Evolutionary conservation across 92 coral and sea anemone species (phyloP), one percentile per base, ranked within the genome.

Genomic region (Porites evermanni): DNA sequence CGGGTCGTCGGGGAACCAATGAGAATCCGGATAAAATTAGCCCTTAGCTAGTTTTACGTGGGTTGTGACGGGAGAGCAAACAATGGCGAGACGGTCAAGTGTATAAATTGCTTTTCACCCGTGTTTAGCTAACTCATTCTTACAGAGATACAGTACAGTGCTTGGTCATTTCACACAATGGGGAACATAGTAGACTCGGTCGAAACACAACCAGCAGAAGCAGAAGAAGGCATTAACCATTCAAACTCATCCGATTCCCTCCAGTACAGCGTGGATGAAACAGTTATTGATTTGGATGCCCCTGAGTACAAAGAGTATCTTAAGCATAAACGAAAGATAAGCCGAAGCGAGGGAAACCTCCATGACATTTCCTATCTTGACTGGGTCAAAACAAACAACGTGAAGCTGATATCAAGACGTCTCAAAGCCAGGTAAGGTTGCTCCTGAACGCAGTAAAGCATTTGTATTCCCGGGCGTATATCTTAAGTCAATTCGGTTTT

Each of bases 261-360:
- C 17, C 64, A 73, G 19, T 53, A 12, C 53, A 18, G 20, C 17
- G 87, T 63, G 21, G 53, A 26, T 51, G 79, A 65, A 18, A 16
- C 50, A 17, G 26, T 83, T 51, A 83, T 83, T n/a, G 87, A 83
- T 74, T 72, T 83, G 38, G 87, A 83, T 23, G 87, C 87, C 9
- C 87, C 87, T 13, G 87, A 83, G 14, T 83, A 83, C 53, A 61
- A 13, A 9, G 87, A 83, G 65, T 83, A 83, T n/a, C 79, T 83
- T 60, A 61, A 63, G 17, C 72, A 50, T 24, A 83, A 74, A 53
- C 26, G 73, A 51, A 82, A 61, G 78, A 8, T 74, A 14, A 83
- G 87, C 51, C 50, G 76, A 66, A 83, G 87, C 65, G 87, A 83
- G 63, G 87, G 79, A 47, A 76, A 76, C 29, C 73, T 83, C 19